phyloP scores from a whole-genome alignment of 2,113 vertebrate species.

The Oenanthe oenanthe region DNA sequence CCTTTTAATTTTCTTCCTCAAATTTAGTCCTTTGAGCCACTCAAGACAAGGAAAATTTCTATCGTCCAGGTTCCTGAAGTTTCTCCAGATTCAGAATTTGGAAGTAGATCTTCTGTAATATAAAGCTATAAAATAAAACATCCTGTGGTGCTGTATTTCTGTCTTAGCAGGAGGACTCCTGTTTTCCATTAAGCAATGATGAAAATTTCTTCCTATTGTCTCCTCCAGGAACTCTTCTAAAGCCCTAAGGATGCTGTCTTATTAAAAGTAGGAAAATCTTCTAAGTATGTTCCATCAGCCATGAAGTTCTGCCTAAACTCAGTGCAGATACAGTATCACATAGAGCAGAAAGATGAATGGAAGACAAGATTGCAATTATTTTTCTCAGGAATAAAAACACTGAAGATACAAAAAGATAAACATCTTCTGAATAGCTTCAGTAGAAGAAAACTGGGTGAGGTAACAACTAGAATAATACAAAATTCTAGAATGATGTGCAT shows the following conservation, averaged over 20 bases:
- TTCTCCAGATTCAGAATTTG: not conserved
- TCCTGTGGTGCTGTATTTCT: not conserved
- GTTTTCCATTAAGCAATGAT: constrained; percentile 30
- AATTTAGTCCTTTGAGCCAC: not conserved
- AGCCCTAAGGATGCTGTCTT: not conserved
- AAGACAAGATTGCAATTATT: not conserved
- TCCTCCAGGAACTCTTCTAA: not conserved
- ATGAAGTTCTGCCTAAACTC: not conserved
- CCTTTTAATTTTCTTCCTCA: not conserved
- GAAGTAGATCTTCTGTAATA: not conserved
- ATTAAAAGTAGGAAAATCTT: constrained; percentile 35
- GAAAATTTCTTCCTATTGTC: constrained; percentile 6
- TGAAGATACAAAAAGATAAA: not conserved
- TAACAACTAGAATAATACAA: not conserved
- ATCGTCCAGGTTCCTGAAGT: not conserved
- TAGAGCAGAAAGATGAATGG: not conserved
- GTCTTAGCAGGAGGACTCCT: not conserved
- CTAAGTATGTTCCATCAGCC: not conserved
- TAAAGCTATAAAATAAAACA: not conserved
- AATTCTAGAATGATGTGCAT: not conserved
- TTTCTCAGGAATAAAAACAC: not conserved
- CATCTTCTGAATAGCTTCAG: not conserved
- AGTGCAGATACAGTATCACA: not conserved
- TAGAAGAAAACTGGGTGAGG: not conserved
- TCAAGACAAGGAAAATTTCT: not conserved